phyloP scores from a whole-genome alignment of 2,888 invertebrate genomes.

The Nymphalis polychloros region DNA sequence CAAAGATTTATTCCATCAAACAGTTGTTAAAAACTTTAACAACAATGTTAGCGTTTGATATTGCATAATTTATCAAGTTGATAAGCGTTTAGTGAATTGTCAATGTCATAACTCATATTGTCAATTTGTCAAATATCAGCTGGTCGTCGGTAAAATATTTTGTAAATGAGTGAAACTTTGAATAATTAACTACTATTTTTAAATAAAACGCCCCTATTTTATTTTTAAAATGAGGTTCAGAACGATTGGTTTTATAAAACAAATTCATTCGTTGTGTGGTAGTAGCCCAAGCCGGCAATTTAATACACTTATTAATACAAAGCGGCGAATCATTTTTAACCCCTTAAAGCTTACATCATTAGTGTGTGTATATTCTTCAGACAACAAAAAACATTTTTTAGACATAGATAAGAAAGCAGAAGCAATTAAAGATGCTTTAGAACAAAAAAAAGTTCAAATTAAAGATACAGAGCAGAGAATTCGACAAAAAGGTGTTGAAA shows the following conservation, averaged over 20 bases:
- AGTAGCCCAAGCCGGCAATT: slow-evolving; percentile 44
- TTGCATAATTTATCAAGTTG: no score
- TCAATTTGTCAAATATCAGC: slow-evolving; percentile 11
- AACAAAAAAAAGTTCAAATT: slow-evolving; percentile 83
- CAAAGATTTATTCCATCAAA: no score
- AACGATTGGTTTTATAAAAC: slow-evolving; percentile 51
- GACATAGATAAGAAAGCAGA: slow-evolving; percentile 74
- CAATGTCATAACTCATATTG: slow-evolving; percentile 3
- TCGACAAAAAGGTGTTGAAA: slow-evolving; percentile 65
- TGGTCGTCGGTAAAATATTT: not conserved
- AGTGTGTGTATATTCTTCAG: slow-evolving; percentile 62
- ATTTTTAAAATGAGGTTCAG: slow-evolving; percentile 56
- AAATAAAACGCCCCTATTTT: not conserved
- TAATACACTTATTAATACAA: slow-evolving; percentile 45
- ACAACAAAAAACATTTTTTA: slow-evolving; percentile 67
- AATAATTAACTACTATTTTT: not conserved
- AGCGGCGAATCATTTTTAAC: slow-evolving; percentile 44
- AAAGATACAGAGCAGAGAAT: slow-evolving; percentile 81
- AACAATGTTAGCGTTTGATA: no score
- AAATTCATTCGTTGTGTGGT: slow-evolving; percentile 48
- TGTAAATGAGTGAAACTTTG: slow-evolving; percentile 1
- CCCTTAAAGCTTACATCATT: slow-evolving; percentile 49
- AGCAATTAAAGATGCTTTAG: slow-evolving; percentile 80
- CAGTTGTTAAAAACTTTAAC: no score
- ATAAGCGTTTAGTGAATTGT: not conserved